These are phyloP conservation scores for Nyleta sp. DNA, from an alignment of 2,888 invertebrate genomes.

Conservation along the genomic window DNA sequence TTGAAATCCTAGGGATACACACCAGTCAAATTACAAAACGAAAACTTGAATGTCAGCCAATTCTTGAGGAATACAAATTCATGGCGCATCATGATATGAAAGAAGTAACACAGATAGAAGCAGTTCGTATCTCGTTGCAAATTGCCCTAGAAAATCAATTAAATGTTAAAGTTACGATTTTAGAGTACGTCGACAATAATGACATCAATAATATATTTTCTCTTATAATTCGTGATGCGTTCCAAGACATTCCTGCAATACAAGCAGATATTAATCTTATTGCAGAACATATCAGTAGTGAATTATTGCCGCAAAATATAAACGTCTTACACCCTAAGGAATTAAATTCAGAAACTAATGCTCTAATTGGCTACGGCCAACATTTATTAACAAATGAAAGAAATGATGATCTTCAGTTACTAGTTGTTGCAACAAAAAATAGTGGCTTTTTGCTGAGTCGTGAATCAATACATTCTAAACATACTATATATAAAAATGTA, in stretches of 20 bases:
- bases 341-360: slow-evolving; percentile 83
- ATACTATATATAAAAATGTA: slow-evolving; percentile 31
- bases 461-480: slow-evolving; percentile 6
- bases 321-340: slow-evolving; percentile 86
- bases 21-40: slow-evolving; percentile 84
- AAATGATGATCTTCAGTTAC: slow-evolving; percentile 10
- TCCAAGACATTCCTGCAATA: slow-evolving; percentile 88
- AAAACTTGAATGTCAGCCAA: slow-evolving; percentile 83
- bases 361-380: slow-evolving; percentile 84
- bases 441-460: slow-evolving; percentile 75
- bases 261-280: slow-evolving; percentile 87
- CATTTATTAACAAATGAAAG: slow-evolving; percentile 81
- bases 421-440: slow-evolving; percentile 60
- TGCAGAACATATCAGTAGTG: slow-evolving; percentile 78
- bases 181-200: slow-evolving; percentile 76
- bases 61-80: slow-evolving; percentile 83
- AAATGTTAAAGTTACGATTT: slow-evolving; percentile 75
- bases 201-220: slow-evolving; percentile 81
- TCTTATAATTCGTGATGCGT: slow-evolving; percentile 84
- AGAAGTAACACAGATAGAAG: slow-evolving; percentile 70
- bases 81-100: slow-evolving; percentile 82
- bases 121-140: slow-evolving; percentile 81
- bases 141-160: slow-evolving; percentile 83
- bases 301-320: slow-evolving; percentile 83
- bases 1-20: slow-evolving; percentile 85